A percentile compares a stretch with the other conserved stretches of the same genome.
Evolutionary conservation across 2,888 invertebrate species (phyloP).

Genomic region (Drosophila demipolita): DNA sequence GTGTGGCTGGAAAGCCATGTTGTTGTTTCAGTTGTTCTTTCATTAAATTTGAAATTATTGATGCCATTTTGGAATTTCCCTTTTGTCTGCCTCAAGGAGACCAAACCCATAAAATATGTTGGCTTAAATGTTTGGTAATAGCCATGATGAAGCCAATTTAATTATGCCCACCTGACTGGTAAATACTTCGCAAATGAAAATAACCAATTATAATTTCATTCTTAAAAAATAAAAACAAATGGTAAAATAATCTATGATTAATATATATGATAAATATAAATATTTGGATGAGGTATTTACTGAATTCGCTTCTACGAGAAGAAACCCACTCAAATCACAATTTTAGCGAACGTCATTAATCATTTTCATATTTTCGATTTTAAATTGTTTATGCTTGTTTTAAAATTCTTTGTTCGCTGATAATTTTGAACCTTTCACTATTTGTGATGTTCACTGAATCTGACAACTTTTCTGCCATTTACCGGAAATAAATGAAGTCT

Average conservation of each 20-base stretch:
- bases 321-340: background rate
- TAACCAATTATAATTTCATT: background rate
- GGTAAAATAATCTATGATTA: background rate
- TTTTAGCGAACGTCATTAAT: background rate
- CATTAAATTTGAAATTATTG: conserved; percentile 73
- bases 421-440: conserved; percentile 11
- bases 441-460: conserved; percentile 6
- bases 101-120: conserved; percentile 6
- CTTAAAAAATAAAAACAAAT: background rate
- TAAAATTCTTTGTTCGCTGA: conserved; percentile 1
- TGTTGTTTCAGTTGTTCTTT: conserved; percentile 25
- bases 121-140: background rate
- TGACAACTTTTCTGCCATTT: conserved; percentile 17
- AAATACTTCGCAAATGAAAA: background rate
- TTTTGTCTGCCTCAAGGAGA: conserved; percentile 15
- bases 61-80: conserved; percentile 62
- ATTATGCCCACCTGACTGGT: background rate
- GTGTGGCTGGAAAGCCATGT: conserved; percentile 3
- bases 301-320: background rate
- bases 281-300: background rate
- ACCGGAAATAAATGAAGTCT: conserved; percentile 27
- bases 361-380: background rate
- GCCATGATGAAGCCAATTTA: conserved; percentile 16
- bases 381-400: conserved; percentile 7
- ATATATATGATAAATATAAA: background rate